Evolutionary conservation across 2,113 vertebrate genomes (phyloP).

Genomic region (Chloebia gouldiae): DNA sequence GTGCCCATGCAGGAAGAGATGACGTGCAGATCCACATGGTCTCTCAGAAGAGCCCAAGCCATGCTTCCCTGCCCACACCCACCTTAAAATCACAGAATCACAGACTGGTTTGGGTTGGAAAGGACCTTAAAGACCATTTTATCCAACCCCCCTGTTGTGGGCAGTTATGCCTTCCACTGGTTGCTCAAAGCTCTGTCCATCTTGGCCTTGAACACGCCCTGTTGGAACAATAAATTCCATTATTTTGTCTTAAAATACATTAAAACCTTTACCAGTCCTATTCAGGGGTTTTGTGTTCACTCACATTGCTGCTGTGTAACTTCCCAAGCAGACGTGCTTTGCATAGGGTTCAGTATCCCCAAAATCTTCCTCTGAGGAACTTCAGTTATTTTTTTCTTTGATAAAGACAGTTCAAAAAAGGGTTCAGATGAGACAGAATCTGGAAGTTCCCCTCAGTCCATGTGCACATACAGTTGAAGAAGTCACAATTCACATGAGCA

Average conservation of each 20-base stretch:
- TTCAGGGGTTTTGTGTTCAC: background rate
- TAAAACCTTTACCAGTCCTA: background rate
- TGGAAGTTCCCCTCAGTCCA: background rate
- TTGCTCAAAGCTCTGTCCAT: background rate
- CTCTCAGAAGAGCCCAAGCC: background rate
- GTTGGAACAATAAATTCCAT: background rate
- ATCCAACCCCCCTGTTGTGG: background rate
- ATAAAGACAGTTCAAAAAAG: background rate
- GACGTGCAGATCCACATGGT: background rate
- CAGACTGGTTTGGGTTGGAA: background rate
- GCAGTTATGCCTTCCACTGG: rapidly evolving
- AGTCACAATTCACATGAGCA: background rate
- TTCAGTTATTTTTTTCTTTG: rapidly evolving
- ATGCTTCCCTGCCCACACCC: background rate
- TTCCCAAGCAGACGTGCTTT: background rate
- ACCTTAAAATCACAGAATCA: background rate
- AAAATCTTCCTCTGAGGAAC: background rate
- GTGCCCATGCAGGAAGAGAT: background rate
- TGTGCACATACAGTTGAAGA: background rate
- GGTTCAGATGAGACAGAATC: background rate
- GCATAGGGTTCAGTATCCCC: background rate
- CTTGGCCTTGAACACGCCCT: background rate
- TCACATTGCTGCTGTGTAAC: background rate
- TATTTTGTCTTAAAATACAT: background rate
- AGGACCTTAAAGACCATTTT: background rate